phyloP scores from a whole-genome alignment of 2,113 vertebrate genomes.

The Polyodon spathula region DNA sequence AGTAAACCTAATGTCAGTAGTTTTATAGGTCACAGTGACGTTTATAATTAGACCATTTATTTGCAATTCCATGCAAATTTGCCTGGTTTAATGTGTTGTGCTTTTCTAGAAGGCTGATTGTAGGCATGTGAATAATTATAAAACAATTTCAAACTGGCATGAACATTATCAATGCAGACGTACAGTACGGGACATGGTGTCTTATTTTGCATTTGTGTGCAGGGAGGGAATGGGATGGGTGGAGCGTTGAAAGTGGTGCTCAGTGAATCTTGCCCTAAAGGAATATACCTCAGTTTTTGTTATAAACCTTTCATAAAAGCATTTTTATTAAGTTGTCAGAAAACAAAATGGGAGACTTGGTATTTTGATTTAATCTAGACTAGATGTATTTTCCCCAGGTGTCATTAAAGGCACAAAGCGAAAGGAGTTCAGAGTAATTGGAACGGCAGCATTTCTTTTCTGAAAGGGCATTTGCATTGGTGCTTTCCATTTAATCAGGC shows the following conservation, averaged over 20 bases:
- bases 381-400: not conserved
- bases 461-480: slow-evolving; percentile 3
- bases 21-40: not conserved
- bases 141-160: too few species aligned
- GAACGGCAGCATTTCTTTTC: not conserved
- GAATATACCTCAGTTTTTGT: too few species aligned
- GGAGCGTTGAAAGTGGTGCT: too few species aligned
- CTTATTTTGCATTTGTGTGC: too few species aligned
- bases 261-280: too few species aligned
- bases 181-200: too few species aligned
- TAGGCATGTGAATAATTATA: too few species aligned
- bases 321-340: too few species aligned
- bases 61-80: not conserved
- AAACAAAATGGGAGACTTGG: not conserved
- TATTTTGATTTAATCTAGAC: not conserved
- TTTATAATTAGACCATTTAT: not conserved
- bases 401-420: not conserved
- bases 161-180: too few species aligned
- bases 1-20: not conserved
- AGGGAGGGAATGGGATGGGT: too few species aligned
- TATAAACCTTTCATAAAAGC: not conserved
- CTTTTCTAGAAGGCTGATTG: too few species aligned
- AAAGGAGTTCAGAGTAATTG: not conserved
- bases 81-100: not conserved
- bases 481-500: slow-evolving; percentile 1